These are phyloP conservation scores for Drosophila athabasca DNA, from an alignment of 1,140 invertebrate genomes.

Conservation along the genomic window DNA sequence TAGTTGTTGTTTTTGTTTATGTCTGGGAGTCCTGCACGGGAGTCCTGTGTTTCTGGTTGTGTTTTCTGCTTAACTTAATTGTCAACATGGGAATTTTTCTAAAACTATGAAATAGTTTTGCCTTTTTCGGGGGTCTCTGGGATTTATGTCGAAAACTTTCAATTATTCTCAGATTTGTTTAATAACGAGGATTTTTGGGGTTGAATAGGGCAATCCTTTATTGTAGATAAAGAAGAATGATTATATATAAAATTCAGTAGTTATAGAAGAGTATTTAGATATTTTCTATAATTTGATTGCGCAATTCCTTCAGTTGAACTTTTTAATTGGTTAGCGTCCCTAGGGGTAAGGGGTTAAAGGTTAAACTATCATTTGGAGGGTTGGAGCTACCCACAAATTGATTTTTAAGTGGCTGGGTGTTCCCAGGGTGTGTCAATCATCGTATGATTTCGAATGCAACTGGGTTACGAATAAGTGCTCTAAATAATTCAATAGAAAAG, in stretches of 20 bases:
- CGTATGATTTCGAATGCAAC: slow-evolving; percentile 54
- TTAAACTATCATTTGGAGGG: slow-evolving; percentile 30
- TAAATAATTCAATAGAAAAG: slow-evolving; percentile 35
- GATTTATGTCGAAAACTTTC: slow-evolving; percentile 73
- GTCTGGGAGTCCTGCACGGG: slow-evolving; percentile 7
- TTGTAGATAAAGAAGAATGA: too few relatives aligned
- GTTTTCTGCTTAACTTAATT: slow-evolving; percentile 77
- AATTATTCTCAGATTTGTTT: slow-evolving; percentile 80
- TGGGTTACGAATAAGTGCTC: slow-evolving; percentile 20
- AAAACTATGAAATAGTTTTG: slow-evolving; percentile 67
- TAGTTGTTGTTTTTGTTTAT: slow-evolving; percentile 40
- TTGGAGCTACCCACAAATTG: slow-evolving; percentile 43
- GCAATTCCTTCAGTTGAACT: too few relatives aligned
- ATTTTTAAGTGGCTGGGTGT: slow-evolving; percentile 55
- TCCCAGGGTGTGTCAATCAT: slow-evolving; percentile 53
- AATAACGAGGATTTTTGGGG: slow-evolving; percentile 43
- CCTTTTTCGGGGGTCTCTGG: slow-evolving; percentile 29
- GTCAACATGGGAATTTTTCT: slow-evolving; percentile 79
- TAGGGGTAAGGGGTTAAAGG: too few relatives aligned
- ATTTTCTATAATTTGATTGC: too few relatives aligned
- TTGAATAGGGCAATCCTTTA: too few relatives aligned
- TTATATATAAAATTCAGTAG: too few relatives aligned
- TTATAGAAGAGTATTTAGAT: too few relatives aligned
- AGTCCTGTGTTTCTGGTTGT: slow-evolving; percentile 33
- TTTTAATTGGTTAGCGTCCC: too few relatives aligned